Conservation (phyloP, 2,888 invertebrate genomes). For the Catocala fraxini region DNA sequence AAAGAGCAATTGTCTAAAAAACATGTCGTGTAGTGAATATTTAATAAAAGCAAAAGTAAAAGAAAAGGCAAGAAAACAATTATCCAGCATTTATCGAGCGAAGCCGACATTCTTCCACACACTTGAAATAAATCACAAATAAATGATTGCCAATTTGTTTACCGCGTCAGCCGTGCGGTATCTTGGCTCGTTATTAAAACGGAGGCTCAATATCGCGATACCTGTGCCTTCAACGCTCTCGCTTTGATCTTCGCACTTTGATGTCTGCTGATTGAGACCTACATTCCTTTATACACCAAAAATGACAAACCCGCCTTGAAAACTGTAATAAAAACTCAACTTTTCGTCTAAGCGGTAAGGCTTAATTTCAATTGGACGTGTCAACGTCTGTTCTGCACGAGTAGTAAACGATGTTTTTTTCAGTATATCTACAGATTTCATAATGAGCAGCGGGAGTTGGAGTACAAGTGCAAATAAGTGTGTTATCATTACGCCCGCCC, state of each 20-base stretch:
- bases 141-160: slow-evolving; percentile 48
- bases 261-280: slow-evolving; percentile 54
- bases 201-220: slow-evolving; percentile 58
- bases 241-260: slow-evolving; percentile 60
- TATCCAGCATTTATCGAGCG: slow-evolving; percentile 1
- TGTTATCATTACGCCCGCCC: slow-evolving; percentile 54
- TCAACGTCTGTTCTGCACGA: slow-evolving; percentile 44
- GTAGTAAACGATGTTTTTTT: slow-evolving; percentile 45
- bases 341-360: neutral
- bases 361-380: slow-evolving; percentile 2
- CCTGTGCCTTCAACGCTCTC: slow-evolving; percentile 60
- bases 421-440: slow-evolving; percentile 59
- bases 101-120: slow-evolving; percentile 13
- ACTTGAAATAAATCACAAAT: slow-evolving; percentile 22
- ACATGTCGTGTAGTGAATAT: no score
- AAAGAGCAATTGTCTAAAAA: no score
- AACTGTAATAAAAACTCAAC: slow-evolving; percentile 14
- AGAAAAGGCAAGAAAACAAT: slow-evolving; percentile 4
- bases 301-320: slow-evolving; percentile 13
- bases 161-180: slow-evolving; percentile 34
- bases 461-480: slow-evolving; percentile 61
- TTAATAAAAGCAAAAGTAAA: neutral
- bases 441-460: slow-evolving; percentile 68
- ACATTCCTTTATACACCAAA: slow-evolving; percentile 33
- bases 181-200: slow-evolving; percentile 53